Conservation (phyloP, 2,797 vertebrate genomes). For the Intellagama lesueurii region DNA sequence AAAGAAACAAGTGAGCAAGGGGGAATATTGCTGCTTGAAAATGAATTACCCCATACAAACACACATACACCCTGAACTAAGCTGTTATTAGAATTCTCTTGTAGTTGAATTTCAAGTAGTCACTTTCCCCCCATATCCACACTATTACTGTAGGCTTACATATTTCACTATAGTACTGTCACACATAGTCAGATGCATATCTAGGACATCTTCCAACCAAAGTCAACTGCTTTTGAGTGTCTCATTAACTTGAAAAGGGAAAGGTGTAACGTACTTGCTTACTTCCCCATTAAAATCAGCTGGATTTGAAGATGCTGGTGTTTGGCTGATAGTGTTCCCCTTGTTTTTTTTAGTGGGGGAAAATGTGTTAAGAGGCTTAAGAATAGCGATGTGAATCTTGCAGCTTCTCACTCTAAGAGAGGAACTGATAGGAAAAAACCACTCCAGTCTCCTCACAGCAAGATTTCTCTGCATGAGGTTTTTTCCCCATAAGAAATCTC, state of each 20-base stretch:
- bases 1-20: background rate
- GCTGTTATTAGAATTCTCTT: background rate
- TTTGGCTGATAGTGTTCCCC: background rate
- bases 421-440: background rate
- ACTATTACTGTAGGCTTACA: background rate
- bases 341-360: background rate
- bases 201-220: background rate
- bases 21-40: background rate
- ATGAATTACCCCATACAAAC: background rate
- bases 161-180: background rate
- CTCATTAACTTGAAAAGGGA: background rate
- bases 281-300: background rate
- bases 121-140: background rate
- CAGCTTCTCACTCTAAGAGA: too few relatives aligned
- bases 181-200: background rate
- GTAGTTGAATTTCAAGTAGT: background rate
- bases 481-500: too few relatives aligned
- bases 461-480: too few relatives aligned
- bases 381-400: too few relatives aligned
- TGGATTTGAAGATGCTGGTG: background rate
- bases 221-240: background rate
- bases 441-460: too few relatives aligned
- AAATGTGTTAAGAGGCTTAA: background rate
- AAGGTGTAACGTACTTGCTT: background rate
- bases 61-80: background rate